Percentiles rank a stretch among this genome's conserved stretches.
These are phyloP conservation scores for Sussaba pulchella DNA, from an alignment of 2,888 invertebrate genomes.

Conservation along the genomic window DNA sequence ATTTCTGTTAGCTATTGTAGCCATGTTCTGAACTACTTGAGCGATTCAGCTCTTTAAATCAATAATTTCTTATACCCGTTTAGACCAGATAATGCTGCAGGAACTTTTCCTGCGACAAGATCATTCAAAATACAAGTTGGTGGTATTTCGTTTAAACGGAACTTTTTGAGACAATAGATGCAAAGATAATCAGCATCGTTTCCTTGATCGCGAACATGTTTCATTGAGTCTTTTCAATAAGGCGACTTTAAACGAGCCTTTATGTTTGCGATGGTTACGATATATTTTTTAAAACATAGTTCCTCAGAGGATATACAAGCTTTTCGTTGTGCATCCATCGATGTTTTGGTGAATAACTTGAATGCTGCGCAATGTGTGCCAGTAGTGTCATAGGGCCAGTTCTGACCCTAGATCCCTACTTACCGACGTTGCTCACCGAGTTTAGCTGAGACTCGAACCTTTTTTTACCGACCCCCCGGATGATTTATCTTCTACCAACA, in stretches of 20 bases:
- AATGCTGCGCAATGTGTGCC: constrained; percentile 56
- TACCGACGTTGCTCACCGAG: too few species aligned
- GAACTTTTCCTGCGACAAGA: constrained; percentile 54
- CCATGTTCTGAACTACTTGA: constrained; percentile 75
- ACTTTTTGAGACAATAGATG: constrained; percentile 65
- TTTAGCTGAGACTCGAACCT: constrained; percentile 2
- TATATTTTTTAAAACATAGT: constrained; percentile 63
- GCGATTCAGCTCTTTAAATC: constrained; percentile 75
- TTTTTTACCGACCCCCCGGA: constrained; percentile 33
- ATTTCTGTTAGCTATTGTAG: constrained; percentile 75
- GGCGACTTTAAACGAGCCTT: constrained; percentile 27
- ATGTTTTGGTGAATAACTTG: constrained; percentile 56
- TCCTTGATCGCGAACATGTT: constrained; percentile 9
- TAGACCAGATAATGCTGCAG: constrained; percentile 66
- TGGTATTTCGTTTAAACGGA: constrained; percentile 69
- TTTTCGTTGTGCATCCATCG: constrained; percentile 62
- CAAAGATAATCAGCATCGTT: constrained; percentile 54
- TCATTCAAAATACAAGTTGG: constrained; percentile 73
- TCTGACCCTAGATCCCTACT: constrained; percentile 51
- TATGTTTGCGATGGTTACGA: constrained; percentile 48
- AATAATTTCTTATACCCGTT: constrained; percentile 73
- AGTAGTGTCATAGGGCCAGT: constrained; percentile 63
- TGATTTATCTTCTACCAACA: too few species aligned
- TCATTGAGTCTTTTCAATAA: constrained; percentile 55
- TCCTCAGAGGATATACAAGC: constrained; percentile 69